phyloP scores from a whole-genome alignment of 2,797 vertebrate genomes.

The Tarsius wallacei region DNA sequence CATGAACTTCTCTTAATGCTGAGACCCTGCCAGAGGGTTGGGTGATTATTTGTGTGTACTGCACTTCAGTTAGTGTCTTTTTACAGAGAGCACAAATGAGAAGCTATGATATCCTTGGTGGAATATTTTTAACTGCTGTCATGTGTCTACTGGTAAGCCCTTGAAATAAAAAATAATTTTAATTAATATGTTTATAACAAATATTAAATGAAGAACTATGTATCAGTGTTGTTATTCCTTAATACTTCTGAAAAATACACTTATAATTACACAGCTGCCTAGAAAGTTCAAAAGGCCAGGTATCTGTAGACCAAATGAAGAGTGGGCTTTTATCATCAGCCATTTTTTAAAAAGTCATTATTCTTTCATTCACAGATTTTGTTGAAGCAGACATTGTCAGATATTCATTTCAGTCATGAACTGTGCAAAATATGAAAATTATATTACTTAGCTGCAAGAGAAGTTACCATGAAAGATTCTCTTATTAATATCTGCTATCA shows the following conservation, averaged over 20 bases:
- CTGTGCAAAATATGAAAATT: conserved; percentile 5
- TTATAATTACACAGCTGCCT: neutral
- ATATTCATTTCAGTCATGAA: conserved; percentile 35
- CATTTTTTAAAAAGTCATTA: neutral
- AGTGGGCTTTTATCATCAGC: neutral
- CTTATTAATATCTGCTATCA: neutral
- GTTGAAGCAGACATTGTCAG: neutral
- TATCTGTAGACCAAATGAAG: neutral
- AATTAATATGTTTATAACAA: neutral
- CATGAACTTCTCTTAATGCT: neutral
- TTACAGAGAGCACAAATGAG: neutral
- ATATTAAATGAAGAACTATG: conserved; percentile 34
- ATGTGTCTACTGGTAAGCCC: neutral
- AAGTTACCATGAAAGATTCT: neutral
- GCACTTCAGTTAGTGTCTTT: neutral
- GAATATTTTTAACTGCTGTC: neutral
- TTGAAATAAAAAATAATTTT: conserved; percentile 45
- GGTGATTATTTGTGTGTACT: neutral
- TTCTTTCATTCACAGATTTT: conserved; percentile 36
- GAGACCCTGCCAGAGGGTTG: neutral
- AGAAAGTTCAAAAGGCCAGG: neutral
- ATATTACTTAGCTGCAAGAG: neutral
- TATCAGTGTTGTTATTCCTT: conserved; percentile 20
- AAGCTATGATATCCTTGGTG: neutral
- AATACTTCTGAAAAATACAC: neutral